Evolutionary conservation across 1,140 invertebrate species (phyloP).

Genomic region (Cardiocondyla obscurior): DNA sequence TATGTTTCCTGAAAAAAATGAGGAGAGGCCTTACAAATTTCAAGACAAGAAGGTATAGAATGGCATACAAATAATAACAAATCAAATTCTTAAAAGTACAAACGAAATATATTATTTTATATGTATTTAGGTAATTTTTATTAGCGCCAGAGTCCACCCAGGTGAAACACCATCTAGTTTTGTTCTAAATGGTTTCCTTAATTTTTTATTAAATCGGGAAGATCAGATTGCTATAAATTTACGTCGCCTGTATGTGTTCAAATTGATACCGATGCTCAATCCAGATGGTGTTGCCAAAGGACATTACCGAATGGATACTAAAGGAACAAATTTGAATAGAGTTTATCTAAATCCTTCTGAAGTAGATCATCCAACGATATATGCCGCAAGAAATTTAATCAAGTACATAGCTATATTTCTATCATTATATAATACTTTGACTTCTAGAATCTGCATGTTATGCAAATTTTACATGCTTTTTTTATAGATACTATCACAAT

Average conservation of each 20-base stretch:
- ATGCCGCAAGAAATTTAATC: constrained; percentile 91
- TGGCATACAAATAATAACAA: background rate
- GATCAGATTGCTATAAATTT: constrained; percentile 90
- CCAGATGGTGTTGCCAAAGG: constrained; percentile 96
- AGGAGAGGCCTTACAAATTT: constrained; percentile 89
- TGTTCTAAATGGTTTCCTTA: constrained; percentile 96
- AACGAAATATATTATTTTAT: constrained; percentile 45
- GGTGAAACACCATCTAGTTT: constrained; percentile 97
- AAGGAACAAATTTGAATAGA: constrained; percentile 95
- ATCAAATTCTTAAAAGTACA: background rate
- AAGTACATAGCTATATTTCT: constrained; percentile 83
- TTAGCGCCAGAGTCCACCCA: constrained; percentile 96
- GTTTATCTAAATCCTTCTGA: constrained; percentile 92
- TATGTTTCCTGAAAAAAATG: constrained; percentile 89
- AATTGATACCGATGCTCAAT: constrained; percentile 96
- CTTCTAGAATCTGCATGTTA: constrained; percentile 44
- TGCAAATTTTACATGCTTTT: constrained; percentile 7
- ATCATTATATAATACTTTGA: constrained; percentile 85
- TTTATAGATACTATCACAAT: constrained; percentile 85
- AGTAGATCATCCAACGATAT: constrained; percentile 92
- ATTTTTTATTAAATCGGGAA: constrained; percentile 89
- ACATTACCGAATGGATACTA: constrained; percentile 95
- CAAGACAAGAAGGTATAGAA: constrained; percentile 88
- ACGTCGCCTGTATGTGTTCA: constrained; percentile 93
- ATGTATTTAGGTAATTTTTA: constrained; percentile 88